A percentile compares a stretch with the other conserved stretches of the same genome.
These are phyloP conservation scores for Nymphicus hollandicus DNA, from an alignment of 2,113 vertebrate genomes.

Conservation along the genomic window DNA sequence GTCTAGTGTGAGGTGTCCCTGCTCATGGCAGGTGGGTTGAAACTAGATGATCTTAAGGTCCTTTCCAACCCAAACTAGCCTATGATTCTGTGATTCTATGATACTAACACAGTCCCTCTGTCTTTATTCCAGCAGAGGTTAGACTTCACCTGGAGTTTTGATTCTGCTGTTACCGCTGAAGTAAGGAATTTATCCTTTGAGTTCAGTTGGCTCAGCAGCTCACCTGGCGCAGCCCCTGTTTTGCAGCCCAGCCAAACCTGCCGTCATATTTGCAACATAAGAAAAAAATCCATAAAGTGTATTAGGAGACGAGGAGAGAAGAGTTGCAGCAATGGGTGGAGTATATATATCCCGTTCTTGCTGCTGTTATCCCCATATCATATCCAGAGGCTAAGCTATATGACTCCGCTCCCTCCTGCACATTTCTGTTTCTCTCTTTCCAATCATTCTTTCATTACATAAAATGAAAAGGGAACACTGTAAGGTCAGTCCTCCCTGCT, in stretches of 20 bases:
- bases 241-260: background rate
- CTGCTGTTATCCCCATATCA: background rate
- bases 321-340: background rate
- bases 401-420: background rate
- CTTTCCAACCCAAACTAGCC: background rate
- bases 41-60: background rate
- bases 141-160: background rate
- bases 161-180: background rate
- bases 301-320: background rate
- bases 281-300: background rate
- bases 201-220: background rate
- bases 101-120: background rate
- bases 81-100: background rate
- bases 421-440: background rate
- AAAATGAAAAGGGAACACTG: background rate
- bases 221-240: background rate
- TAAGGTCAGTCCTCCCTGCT: background rate
- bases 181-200: background rate
- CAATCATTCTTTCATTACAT: background rate
- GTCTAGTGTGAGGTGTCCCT: background rate
- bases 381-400: background rate
- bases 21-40: background rate
- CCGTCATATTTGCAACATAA: background rate
- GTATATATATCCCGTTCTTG: background rate
- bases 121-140: background rate